Base-by-base conservation (phyloP, 92 coral and sea anemone genomes). In the Parazoanthus darwini region DNA sequence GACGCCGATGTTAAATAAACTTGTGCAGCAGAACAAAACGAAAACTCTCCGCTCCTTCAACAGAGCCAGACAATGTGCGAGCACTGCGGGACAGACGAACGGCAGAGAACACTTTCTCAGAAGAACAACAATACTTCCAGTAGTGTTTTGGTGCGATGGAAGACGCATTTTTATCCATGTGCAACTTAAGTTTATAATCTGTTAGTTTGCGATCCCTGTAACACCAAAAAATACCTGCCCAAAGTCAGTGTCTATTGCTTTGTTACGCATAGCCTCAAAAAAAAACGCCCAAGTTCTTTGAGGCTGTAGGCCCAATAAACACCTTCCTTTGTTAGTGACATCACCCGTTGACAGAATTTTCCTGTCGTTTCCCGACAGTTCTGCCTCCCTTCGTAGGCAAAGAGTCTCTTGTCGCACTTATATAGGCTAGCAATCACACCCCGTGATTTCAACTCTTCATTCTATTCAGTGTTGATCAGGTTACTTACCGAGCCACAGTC, bases 401-500 rank as follows among this genome's bases (percentile, higher is more conserved):
- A 29, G 33, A 29, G 33, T 66, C 84, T 92, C 85, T 77, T 91
- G 73, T 74, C 42, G 63, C 91, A 29, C 77, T 72, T 26, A 23
- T 11, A 18, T 29, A 75, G 43, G 33, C 84, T 76, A 63, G 92
- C 91, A 59, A 86, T 86, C 50, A 92, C 74, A 77, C 94, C 92
- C 5, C 77, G 68, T 75, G 77, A 65, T 70, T 85, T 70, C 90
- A 85, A 39, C 72, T 87, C 85, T 78, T 89, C 35, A 75, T 77
- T 90, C 77, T 90, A 88, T n/a, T 84, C 81, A 35, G 73, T 87
- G 79, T 89, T 80, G 22, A 90, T 92, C 86, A 93, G 90, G 78
- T 90, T 93, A 82, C 91, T 91, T 74, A 89, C 93, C 42, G 95
- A 93, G 46, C 92, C 93, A 79, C 92, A 91, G 86, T 91, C 94